Evolutionary conservation across 2,797 vertebrate genomes (phyloP), one percentile per base, ranked within the genome.

Genomic region (Eleutherodactylus coqui): DNA sequence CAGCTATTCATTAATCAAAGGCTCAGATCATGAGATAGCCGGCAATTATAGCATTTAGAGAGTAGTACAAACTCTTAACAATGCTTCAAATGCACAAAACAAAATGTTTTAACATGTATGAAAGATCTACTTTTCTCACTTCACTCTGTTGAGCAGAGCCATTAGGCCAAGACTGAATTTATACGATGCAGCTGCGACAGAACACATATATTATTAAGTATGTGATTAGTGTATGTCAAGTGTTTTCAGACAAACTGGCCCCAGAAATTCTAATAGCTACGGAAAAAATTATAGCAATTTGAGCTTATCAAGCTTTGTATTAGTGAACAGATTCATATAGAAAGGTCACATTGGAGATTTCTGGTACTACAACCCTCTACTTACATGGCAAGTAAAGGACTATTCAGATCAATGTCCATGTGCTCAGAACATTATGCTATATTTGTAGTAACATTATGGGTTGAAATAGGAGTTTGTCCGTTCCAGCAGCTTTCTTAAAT

Each of bases 1-100:
- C 36, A 29, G 49, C 70, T 24, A 78, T 76, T 82, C 58, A 82
- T 82, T 86, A 86, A 86, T 86, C 72, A 86, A 69, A 86, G 36
- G 19, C 60, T n/a, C 3, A 24, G 49, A 82, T 78, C n/a, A 67
- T 27, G 73, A 47, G 73, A 83, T 45, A 76, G 60, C 38, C 45
- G 53, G 60, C 47, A 82, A 82, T 55, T 86, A 69, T 38, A 38
- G 53, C 73, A 43, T 73, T 41, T 49, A 83, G 24, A n/a, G 83
- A 83, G 47, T 24, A 72, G 49, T 29, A 43, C 7, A 79, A 79
- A 43, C 43, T 17, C 24, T 70, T 55, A 60, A 49, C 64, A 86
- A 69, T 47, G 82, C 21, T 83, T 69, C 77, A 83, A 83, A 76
- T 67, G 45, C 69, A n/a, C n/a, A 86, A 82, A 19, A 32, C n/a